phyloP scores from a whole-genome alignment of 2,797 vertebrate genomes.

The Sciurus vulgaris region DNA sequence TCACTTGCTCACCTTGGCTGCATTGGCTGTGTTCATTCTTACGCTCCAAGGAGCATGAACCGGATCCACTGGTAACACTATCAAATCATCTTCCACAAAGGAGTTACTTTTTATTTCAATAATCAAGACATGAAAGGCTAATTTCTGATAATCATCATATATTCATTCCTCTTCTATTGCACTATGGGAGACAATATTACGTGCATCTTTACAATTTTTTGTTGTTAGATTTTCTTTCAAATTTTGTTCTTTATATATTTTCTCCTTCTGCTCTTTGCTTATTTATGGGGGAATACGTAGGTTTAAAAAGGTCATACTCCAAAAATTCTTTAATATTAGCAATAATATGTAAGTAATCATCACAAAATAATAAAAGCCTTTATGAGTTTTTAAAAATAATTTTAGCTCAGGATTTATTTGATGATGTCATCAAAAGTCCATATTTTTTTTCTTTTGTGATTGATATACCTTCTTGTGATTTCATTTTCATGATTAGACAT shows the following conservation, averaged over 20 bases:
- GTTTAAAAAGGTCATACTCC: neutral
- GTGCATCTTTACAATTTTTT: neutral
- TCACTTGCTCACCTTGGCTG: too few relatives aligned
- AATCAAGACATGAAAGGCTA: neutral
- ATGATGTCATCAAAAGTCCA: neutral
- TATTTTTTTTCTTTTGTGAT: neutral
- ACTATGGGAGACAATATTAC: neutral
- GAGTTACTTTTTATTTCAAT: neutral
- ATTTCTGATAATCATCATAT: neutral
- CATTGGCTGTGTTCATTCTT: too few relatives aligned
- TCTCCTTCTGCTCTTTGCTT: neutral
- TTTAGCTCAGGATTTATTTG: neutral
- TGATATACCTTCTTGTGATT: neutral
- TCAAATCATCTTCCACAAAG: neutral
- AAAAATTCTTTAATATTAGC: slow-evolving; percentile 36
- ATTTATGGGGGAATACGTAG: neutral
- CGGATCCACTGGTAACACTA: neutral
- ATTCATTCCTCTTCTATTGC: neutral
- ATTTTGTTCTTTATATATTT: neutral
- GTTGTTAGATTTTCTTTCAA: neutral
- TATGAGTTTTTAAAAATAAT: neutral
- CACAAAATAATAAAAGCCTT: neutral
- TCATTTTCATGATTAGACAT: neutral
- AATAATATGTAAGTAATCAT: neutral
- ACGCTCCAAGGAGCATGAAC: too few relatives aligned